Evolutionary conservation across 2,113 vertebrate genomes (phyloP), one percentile per base, ranked within the genome.

Genomic region (Microtus oregoni): DNA sequence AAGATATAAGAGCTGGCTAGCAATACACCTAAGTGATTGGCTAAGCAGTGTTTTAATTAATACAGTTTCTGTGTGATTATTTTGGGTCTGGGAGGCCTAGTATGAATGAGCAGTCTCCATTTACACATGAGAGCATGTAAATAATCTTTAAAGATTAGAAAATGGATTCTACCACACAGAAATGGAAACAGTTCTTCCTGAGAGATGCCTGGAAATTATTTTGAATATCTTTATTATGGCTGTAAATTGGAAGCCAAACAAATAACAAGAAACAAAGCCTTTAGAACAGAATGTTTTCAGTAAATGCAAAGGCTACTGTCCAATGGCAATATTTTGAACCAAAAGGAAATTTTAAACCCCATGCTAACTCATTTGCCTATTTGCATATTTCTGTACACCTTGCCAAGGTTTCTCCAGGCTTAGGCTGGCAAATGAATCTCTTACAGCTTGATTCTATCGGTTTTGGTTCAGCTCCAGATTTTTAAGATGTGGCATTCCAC

Each of bases 391-490:
- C 79, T 67, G 68, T 11, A 70, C 4, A 67, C 9, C 6, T 76
- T 67, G 55, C 28, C 81, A 85, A 86, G 22, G 55, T 72, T 88
- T 50, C 50, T 92, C 58, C 90, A 85, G 92, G 92, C 6, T 44
- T 78, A n/a, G 14, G 2, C 47, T 91, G 86, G 82, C 86, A 94
- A 86, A 75, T 94, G 85, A 77, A 96, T 94, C 63, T 96, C 75
- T 76, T 61, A 70, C 90, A 79, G 76, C 19, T 91, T 95, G 83
- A 88, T 88, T 91, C 94, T 75, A 88, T 28, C 90, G 4, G 92
- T 78, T 67, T 96, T 38, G 61, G 81, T 89, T 86, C 75, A 92
- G 77, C 68, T 86, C 94, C 82, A 93, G 15, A 41, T 47, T 92
- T 72, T 83, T 75, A 78, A 76, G 73, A 91, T 86, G 67, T 22